A percentile compares a stretch with the other conserved stretches of the same genome.
Evolutionary conservation across 2,113 vertebrate genomes (phyloP).

Genomic region (Pelodiscus sinensis): DNA sequence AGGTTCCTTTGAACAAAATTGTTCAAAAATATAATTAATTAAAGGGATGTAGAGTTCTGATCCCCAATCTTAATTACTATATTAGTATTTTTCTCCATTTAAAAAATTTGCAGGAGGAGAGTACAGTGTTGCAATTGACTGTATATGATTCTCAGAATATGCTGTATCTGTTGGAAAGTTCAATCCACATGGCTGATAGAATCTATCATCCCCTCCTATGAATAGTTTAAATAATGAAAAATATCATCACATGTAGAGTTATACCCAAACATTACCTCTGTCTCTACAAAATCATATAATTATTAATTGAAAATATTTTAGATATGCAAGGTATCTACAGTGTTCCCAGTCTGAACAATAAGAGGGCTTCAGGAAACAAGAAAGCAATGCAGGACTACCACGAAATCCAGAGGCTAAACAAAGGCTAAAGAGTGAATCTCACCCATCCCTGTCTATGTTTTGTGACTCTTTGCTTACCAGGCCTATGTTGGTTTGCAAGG

Average conservation of each 20-base stretch:
- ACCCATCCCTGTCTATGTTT: not conserved
- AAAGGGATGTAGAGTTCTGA: not conserved
- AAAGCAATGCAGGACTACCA: not conserved
- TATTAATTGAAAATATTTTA: slow-evolving; percentile 10
- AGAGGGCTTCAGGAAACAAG: not conserved
- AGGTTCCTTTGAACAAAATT: not conserved
- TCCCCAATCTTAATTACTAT: not conserved
- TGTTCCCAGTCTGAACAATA: not conserved
- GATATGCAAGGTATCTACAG: not conserved
- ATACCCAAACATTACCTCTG: slow-evolving; percentile 8
- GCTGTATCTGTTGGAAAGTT: slow-evolving; percentile 23
- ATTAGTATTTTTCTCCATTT: slow-evolving; percentile 11
- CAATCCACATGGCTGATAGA: not conserved
- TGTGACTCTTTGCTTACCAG: not conserved
- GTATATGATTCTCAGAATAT: slow-evolving; percentile 23
- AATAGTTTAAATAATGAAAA: slow-evolving; percentile 19
- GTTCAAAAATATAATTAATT: not conserved
- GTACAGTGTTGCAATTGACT: not conserved
- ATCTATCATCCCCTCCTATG: slow-evolving; percentile 40
- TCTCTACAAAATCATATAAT: not conserved
- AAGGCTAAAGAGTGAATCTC: not conserved
- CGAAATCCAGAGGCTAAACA: not conserved
- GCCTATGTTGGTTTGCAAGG: not conserved
- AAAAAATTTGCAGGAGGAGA: slow-evolving; percentile 32
- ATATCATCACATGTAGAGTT: not conserved